Evolutionary conservation across 2,113 vertebrate genomes (phyloP), one percentile per base, ranked within the genome.

Genomic region (Trichomycterus rosablanca): DNA sequence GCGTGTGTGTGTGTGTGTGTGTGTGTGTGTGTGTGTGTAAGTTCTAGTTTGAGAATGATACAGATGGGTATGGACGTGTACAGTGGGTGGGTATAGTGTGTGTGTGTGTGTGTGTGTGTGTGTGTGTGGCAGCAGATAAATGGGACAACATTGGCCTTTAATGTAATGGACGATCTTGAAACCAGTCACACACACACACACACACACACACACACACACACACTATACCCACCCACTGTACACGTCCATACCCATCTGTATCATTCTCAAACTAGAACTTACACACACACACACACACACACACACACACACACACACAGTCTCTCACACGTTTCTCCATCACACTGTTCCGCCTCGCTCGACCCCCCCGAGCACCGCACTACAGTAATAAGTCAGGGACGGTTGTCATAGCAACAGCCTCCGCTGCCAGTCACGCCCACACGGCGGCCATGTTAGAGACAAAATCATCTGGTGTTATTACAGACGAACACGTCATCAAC

Each of bases 1-100:
- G n/a, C n/a, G n/a, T n/a, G n/a, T n/a, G n/a, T n/a, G 44, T 48
- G 44, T 45, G 43, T 52, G 49, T 52, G 49, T 52, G 49, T 52
- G 5, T n/a, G n/a, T n/a, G n/a, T n/a, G n/a, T n/a, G n/a, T n/a
- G n/a, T n/a, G n/a, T n/a, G n/a, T n/a, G n/a, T n/a, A n/a, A n/a
- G n/a, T n/a, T n/a, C n/a, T n/a, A n/a, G n/a, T n/a, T n/a, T n/a
- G 14, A 35, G 9, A 35, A 11, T 35, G 34, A 11, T 8, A 35
- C 34, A 35, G 34, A 35, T 35, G 4, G n/a, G n/a, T n/a, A n/a
- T 35, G 34, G 34, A 35, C 7, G 3, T 35, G 34, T 35, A 35
- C 4, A 35, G n/a, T n/a, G n/a, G n/a, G n/a, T n/a, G n/a, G n/a
- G n/a, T n/a, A n/a, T n/a, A n/a, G n/a, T n/a, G 28, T 12, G 50